Base-by-base conservation (phyloP, 2,797 vertebrate species). In the Gallinago solitaria region DNA sequence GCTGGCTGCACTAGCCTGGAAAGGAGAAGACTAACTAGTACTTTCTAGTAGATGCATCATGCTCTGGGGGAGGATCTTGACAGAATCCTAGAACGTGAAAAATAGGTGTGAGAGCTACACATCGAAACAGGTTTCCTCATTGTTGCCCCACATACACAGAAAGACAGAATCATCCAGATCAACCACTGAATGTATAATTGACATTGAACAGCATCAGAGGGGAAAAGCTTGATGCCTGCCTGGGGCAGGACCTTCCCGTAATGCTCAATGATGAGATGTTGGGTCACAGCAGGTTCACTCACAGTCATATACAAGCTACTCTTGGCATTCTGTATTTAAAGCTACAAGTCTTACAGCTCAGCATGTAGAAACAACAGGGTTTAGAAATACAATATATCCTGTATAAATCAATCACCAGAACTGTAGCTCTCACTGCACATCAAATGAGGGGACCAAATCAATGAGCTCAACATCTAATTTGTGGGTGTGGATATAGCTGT, bases 41-140 rank as follows among this genome's bases (percentile, higher is more conserved):
- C 98, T 98, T 96, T 98, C 98, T 96, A 93, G 97, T 84, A 74
- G 97, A 96, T 73, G 98, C 97, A 48, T 98, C 98, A 5, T 98
- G 96, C 89, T 98, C 98, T 87, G 98, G 25, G 11, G 98, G 95
- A 88, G 97, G 97, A 56, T 98, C 98, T 39, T 63, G 85, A 97
- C 97, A 98, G 94, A 98, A 98, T 68, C 98, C 98, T 28, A 28
- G 27, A 20, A 17, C 1, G 24, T 37, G 50, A 82, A 18, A 73
- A 41, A 84, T 7, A 54, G 80, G 67, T 6, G 81, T 76, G 17
- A 78, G 85, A 59, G 65, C 43, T 39, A 13, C 32, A 30, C 47
- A 24, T 7, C 3, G 8, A 25, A 73, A 64, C 64, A 12, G 19
- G 27, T 12, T 50, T 68, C 64, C 60, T 68, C 32, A 2, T 4